A percentile compares a stretch with the other conserved stretches of the same genome.
phyloP scores from a whole-genome alignment of 1,140 invertebrate species.

The Chymomyza costata region DNA sequence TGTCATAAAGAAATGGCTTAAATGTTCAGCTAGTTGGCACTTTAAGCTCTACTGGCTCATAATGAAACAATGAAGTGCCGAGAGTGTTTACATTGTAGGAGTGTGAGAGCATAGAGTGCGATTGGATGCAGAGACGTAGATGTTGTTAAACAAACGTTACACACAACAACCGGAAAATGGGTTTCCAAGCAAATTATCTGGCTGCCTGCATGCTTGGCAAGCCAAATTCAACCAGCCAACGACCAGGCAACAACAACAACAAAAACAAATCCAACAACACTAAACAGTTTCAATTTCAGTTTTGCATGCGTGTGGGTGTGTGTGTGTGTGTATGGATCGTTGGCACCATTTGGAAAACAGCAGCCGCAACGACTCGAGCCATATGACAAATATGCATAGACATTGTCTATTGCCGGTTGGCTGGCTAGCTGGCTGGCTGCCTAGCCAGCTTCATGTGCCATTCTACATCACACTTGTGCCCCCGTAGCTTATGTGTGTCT shows the following conservation, averaged over 20 bases:
- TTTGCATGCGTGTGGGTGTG: constrained; percentile 12
- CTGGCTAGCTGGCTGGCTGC: constrained; percentile 46
- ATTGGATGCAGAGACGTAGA: background rate
- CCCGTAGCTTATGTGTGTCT: too few species aligned
- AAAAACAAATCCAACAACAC: constrained; percentile 44
- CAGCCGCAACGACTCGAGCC: constrained; percentile 24
- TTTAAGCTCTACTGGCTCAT: too few species aligned
- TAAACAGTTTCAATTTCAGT: constrained; percentile 68
- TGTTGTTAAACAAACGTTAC: constrained; percentile 22
- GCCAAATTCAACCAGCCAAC: constrained; percentile 8
- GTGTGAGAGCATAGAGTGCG: too few species aligned
- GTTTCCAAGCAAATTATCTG: constrained; percentile 72
- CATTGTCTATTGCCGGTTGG: constrained; percentile 64
- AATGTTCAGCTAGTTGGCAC: too few species aligned
- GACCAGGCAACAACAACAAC: constrained; percentile 23
- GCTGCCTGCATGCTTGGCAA: constrained; percentile 15
- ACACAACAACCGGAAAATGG: constrained; percentile 64
- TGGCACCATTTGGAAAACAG: constrained; percentile 23
- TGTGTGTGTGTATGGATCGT: constrained; percentile 2
- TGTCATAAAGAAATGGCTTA: too few species aligned
- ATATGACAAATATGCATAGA: constrained; percentile 67
- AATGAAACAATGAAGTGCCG: too few species aligned
- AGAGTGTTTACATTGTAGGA: too few species aligned
- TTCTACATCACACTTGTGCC: too few species aligned
- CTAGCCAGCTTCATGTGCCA: constrained; percentile 2